A percentile compares a stretch with the other conserved stretches of the same genome.
These are phyloP conservation scores for Biston stratarius DNA, from an alignment of 2,888 invertebrate genomes.

Conservation along the genomic window DNA sequence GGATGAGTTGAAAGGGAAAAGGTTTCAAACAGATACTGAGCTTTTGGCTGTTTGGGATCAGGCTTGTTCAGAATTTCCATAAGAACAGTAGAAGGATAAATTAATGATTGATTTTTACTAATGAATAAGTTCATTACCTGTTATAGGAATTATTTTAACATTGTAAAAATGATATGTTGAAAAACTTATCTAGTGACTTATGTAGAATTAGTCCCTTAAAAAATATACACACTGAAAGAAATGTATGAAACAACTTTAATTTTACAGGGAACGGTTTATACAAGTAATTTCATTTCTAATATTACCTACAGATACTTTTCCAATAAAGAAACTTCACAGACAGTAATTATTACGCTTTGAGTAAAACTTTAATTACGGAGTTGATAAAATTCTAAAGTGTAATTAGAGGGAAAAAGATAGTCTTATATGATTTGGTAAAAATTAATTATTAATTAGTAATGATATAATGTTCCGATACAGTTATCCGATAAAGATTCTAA, in stretches of 20 bases:
- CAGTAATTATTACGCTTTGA: neutral
- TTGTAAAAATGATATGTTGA: too few relatives aligned
- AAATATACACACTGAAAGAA: too few relatives aligned
- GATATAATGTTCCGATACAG: neutral
- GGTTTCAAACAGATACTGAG: too few relatives aligned
- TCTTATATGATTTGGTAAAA: neutral
- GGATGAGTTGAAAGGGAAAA: too few relatives aligned
- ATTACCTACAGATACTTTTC: conserved; percentile 3
- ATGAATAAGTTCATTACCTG: too few relatives aligned
- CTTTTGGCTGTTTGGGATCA: too few relatives aligned
- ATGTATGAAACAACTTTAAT: too few relatives aligned
- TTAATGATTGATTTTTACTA: too few relatives aligned
- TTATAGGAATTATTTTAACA: too few relatives aligned
- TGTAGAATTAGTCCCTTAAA: neutral
- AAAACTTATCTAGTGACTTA: too few relatives aligned
- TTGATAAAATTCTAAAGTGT: neutral
- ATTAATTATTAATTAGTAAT: neutral
- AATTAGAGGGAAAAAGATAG: neutral
- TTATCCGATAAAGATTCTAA: neutral
- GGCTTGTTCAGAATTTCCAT: too few relatives aligned
- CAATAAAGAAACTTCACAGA: conserved; percentile 6
- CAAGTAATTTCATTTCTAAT: neutral
- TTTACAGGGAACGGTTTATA: neutral
- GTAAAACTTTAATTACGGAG: conserved; percentile 6
- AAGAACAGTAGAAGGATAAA: too few relatives aligned